A percentile compares a stretch with the other conserved stretches of the same genome.
These are phyloP conservation scores for Catonia carolina DNA, from an alignment of 2,888 invertebrate species.

Conservation along the genomic window DNA sequence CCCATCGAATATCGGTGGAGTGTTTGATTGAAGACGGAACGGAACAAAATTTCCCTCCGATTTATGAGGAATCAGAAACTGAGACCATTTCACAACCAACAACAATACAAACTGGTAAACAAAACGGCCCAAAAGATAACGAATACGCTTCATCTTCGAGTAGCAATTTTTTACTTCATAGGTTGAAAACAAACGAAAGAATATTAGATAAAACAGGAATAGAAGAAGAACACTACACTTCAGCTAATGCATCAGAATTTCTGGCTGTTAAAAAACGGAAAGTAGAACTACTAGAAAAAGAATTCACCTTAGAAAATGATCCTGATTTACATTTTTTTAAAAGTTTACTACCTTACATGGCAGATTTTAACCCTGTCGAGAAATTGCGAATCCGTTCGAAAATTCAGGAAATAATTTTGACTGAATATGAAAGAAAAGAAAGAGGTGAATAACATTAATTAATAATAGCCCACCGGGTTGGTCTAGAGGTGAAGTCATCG, in stretches of 20 bases:
- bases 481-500: too few species aligned
- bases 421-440: not conserved
- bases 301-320: not conserved
- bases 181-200: not conserved
- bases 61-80: too few species aligned
- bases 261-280: not conserved
- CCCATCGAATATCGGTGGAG: too few species aligned
- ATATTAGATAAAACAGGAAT: not conserved
- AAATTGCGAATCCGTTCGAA: not conserved
- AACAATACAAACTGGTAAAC: too few species aligned
- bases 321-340: conserved; percentile 2
- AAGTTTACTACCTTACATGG: not conserved
- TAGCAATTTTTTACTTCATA: not conserved
- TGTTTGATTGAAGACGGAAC: too few species aligned
- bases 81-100: too few species aligned
- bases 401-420: not conserved
- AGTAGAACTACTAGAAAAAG: not conserved
- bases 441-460: not conserved
- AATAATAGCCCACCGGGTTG: too few species aligned
- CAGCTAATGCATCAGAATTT: not conserved
- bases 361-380: not conserved
- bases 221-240: not conserved
- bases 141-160: not conserved
- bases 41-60: too few species aligned
- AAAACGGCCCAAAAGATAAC: too few species aligned